Evolutionary conservation across 2,888 invertebrate genomes (phyloP).

Genomic region (Ophraella communa): DNA sequence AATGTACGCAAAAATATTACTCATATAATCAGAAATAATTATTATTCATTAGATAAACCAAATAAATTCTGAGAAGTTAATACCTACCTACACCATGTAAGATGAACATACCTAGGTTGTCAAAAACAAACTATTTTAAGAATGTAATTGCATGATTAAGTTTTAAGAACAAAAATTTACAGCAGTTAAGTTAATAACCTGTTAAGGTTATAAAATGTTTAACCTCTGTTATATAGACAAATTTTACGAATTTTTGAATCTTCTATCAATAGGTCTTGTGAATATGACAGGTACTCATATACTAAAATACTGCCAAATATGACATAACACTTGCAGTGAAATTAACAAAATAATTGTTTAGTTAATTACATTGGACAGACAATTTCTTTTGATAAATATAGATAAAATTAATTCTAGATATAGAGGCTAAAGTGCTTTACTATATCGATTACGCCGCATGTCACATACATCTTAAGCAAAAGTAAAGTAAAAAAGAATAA

Average conservation of each 20-base stretch:
- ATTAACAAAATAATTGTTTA: not conserved
- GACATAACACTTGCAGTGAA: not conserved
- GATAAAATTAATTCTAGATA: not conserved
- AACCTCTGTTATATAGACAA: no score
- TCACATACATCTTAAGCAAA: not conserved
- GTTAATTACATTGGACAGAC: not conserved
- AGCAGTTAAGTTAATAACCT: no score
- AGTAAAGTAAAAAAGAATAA: not conserved
- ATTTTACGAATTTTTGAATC: not conserved
- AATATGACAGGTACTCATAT: not conserved
- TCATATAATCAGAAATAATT: no score
- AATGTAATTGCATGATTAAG: no score
- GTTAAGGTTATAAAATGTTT: no score
- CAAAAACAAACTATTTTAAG: no score
- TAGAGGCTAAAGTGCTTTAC: not conserved
- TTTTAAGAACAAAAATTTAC: no score
- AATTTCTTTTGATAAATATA: not conserved
- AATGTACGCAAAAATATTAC: no score
- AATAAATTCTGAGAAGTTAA: no score
- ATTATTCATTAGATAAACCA: no score
- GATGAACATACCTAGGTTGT: no score
- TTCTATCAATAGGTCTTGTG: not conserved
- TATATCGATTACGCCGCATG: conserved; percentile 12
- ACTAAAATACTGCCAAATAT: not conserved
- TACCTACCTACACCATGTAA: no score